phyloP scores from a whole-genome alignment of 1,140 invertebrate genomes.

The Cyrtorhinus lividipennis region DNA sequence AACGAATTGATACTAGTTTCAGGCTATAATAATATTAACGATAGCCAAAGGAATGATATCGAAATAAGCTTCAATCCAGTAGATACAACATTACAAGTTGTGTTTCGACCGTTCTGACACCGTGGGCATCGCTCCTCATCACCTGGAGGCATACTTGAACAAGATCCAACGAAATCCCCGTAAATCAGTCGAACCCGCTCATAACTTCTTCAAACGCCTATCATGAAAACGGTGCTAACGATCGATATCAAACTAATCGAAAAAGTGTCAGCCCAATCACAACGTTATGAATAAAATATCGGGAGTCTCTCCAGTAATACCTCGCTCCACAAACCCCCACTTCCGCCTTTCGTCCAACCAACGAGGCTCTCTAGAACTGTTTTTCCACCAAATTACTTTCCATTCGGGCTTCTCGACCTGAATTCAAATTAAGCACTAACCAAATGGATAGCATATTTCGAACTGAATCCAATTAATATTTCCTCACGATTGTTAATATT shows the following conservation, averaged over 20 bases:
- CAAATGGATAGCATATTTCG: too few relatives aligned
- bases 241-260: conserved; percentile 2
- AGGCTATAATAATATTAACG: too few relatives aligned
- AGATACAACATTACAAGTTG: too few relatives aligned
- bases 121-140: too few relatives aligned
- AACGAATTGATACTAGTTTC: too few relatives aligned
- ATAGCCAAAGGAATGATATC: too few relatives aligned
- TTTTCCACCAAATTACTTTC: conserved; percentile 1
- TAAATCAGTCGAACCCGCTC: background rate
- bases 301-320: background rate
- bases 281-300: conserved; percentile 5
- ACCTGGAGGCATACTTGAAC: too few relatives aligned
- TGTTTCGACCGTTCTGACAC: too few relatives aligned
- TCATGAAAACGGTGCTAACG: background rate
- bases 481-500: background rate
- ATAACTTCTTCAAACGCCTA: background rate
- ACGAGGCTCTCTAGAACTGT: background rate
- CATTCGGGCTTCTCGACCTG: background rate
- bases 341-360: background rate
- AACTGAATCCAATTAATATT: too few relatives aligned
- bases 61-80: too few relatives aligned
- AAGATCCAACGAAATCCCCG: background rate
- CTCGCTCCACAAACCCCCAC: background rate
- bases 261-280: background rate
- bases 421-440: conserved; percentile 3